Percentiles rank a stretch among this genome's conserved stretches.
phyloP scores from a whole-genome alignment of 2,797 vertebrate species.

The Ctenochaetus hawaiiensis region DNA sequence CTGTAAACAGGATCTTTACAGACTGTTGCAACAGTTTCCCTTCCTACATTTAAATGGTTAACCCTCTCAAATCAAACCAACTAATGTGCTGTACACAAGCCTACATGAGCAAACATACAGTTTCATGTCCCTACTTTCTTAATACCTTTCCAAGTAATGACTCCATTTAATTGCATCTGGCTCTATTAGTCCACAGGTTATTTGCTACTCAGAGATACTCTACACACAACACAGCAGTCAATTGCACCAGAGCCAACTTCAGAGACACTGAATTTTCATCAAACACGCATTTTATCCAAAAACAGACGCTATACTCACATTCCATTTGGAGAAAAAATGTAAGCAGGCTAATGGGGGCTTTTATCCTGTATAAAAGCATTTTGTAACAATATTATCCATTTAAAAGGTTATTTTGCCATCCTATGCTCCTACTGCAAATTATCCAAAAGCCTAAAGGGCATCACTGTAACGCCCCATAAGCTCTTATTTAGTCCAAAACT shows the following conservation, averaged over 20 bases:
- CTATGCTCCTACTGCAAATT: constrained; percentile 41
- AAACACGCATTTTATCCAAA: background rate
- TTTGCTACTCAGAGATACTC: constrained; percentile 21
- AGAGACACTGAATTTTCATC: constrained; percentile 5
- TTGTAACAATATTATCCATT: constrained; percentile 59
- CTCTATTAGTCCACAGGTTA: background rate
- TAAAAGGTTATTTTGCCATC: constrained; percentile 46
- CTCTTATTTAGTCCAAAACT: constrained; percentile 29
- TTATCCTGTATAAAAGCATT: constrained; percentile 48
- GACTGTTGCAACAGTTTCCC: background rate
- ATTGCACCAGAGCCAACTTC: constrained; percentile 1
- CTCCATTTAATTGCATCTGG: background rate
- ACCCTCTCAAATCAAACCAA: background rate
- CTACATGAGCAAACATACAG: constrained; percentile 27
- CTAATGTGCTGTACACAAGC: constrained; percentile 24
- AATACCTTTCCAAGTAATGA: background rate
- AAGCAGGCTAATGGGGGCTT: constrained; percentile 67
- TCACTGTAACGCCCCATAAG: constrained; percentile 17
- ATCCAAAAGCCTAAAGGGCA: constrained; percentile 17
- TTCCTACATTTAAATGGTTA: constrained; percentile 1
- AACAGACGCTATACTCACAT: background rate
- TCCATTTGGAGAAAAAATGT: background rate
- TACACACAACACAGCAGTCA: background rate
- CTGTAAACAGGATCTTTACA: background rate
- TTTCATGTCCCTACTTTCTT: background rate